Base-by-base conservation (phyloP, 2,888 invertebrate species). In the Lasioglossum vierecki region DNA sequence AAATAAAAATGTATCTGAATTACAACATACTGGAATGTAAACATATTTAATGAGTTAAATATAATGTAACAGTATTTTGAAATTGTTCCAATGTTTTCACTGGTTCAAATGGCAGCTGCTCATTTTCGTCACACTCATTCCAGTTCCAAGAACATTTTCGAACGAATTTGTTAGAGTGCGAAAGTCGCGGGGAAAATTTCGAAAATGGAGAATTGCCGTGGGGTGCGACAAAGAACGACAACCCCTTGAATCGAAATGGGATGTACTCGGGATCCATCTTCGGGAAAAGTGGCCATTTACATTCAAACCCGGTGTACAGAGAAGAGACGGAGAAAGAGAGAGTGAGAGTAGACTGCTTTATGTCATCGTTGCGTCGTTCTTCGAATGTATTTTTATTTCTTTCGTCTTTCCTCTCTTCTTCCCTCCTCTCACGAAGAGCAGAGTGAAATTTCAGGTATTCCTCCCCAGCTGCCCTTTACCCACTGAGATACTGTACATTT, bases 191-290 rank as follows among this genome's bases (percentile, higher is more conserved):
- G n/a, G 39, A 60, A 60, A 76, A 74, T 79, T 84, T 81, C 53
- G 41, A 35, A 76, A 84, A 76, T 80, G 49, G 57, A 72, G 72
- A 44, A 53, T 70, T 68, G 66, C 44, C 72, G 49, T 68, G 0
- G 2, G 18, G 30, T 11, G 4, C 0, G 30, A 44, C 26, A 46
- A 73, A 44, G 63, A 79, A 57, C 26, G 46, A 72, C 44, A 68
- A 49, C 66, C 30, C 84, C 63, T 84, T 57, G 78, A 75, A 79
- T 60, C 22, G 57, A 53, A 83, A 74, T 49, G n/a, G 72, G 72
- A 74, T 71, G 76, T 84, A 86, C 80, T 80, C 77, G 76, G 35
- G 46, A 80, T 82, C 80, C 79, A 85, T 84, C 75, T 85, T 39
- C 49, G 11, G 30, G 74, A 46, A 79, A 75, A 87, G 73, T 57